Evolutionary conservation across 1,140 invertebrate genomes (phyloP), one percentile per base, ranked within the genome.

Genomic region (Cotesia chilonis): DNA sequence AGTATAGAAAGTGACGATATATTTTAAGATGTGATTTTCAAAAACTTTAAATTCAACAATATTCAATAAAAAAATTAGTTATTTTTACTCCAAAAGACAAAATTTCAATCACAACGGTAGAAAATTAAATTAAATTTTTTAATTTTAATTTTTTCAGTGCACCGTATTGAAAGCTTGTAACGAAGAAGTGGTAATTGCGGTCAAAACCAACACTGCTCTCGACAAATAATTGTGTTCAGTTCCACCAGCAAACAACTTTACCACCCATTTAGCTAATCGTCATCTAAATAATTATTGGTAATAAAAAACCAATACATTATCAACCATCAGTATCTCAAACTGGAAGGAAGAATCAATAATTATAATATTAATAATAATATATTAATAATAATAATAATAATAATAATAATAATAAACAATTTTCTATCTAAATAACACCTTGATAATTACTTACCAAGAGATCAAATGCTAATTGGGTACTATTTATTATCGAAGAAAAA

Each of bases 131-230:
- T 28, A 28, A 28, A 28, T 28, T 12, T 14, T 47, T 68, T 35
- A 14, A 37, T 20, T 81, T 82, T 75, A 77, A 73, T 74, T 78
- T 79, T 89, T 91, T 74, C 87, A 93, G 90, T 96, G 95, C 91
- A 97, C 95, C 77, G 95, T 96, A 74, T 89, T 96, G 82, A 95
- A 95, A 85, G 93, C 95, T 78, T 96, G 94, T 86, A 94, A 94
- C 76, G 95, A 96, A 88, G 95, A 96, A 89, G 94, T 94, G 88
- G 95, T 96, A 77, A 96, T 96, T 89, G 95, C 95, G 86, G 93
- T 95, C 83, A 96, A 96, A 91, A 94, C 93, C 89, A 96, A 96
- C 89, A 95, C 94, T 86, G 94, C 94, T 88, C 90, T 95, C 80
- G 94, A 96, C 88, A 96, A 96, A 94, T 95, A 95, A 94, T 88